Evolutionary conservation across 2,888 invertebrate species (phyloP), one percentile per base, ranked within the genome.

Genomic region (Cerceris ruficornis): DNA sequence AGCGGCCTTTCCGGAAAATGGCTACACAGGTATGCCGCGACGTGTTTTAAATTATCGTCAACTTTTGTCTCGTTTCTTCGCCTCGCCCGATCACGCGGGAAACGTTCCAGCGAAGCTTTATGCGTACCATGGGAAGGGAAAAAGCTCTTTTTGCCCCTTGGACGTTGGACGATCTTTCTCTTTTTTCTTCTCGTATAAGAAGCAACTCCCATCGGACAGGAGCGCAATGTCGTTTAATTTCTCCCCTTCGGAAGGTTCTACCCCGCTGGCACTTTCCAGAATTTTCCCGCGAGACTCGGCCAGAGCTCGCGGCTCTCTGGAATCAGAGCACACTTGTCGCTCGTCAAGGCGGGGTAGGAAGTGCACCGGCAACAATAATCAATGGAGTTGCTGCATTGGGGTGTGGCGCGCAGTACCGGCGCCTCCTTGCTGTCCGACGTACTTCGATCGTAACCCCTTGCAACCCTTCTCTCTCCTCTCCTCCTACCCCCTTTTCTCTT

Each of bases 381-480:
- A 91, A 91, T 91, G 91, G 88, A 91, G 91, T 89, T 89, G 89
- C 90, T 90, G 91, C 91, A 91, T 89, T 87, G 89, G 91, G 91
- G 90, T 91, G 91, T 91, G 91, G 91, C 91, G 88, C 90, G 82
- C 88, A 88, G 88, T 88, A 80, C 85, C 87, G 88, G 90, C 88
- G 89, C 86, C 87, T 90, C 88, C 89, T 86, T 86, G 90, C 90
- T 89, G 90, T 90, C 90, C 89, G 87, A 88, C 88, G 87, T 88
- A 83, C 89, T 90, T 88, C 89, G 90, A 91, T 91, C 91, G 89
- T 88, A 79, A 86, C 81, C 81, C 83, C 84, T 83, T 83, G 64
- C 79, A 77, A 81, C 83, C 75, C 79, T 64, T 39, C 77, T 75
- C 64, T 72, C 66, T 68, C 70, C 62, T 64, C 55, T 61, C 69